Percentiles rank a stretch among this genome's conserved stretches.
Conservation (phyloP, 2,888 invertebrate genomes). For the Gisinianus flammeolus region DNA sequence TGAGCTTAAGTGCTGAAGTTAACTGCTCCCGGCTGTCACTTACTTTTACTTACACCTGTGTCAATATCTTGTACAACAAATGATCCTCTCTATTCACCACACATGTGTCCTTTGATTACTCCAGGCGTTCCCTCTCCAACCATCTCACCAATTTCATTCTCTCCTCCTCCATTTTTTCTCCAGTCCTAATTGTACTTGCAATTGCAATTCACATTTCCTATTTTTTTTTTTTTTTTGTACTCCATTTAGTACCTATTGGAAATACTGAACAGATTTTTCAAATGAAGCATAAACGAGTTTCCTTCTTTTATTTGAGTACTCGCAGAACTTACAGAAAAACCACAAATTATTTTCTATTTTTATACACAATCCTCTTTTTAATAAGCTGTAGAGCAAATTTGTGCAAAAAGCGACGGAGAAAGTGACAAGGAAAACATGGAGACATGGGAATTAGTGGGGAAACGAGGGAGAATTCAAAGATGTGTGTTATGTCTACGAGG, state of each 20-base stretch:
- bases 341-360: too few relatives aligned
- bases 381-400: constrained; percentile 19
- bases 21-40: constrained; percentile 27
- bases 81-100: constrained; percentile 20
- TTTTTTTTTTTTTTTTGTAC: background rate
- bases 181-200: background rate
- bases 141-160: constrained; percentile 8
- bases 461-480: background rate
- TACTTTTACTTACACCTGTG: constrained; percentile 37
- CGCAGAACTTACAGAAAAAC: too few relatives aligned
- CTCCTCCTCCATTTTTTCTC: background rate
- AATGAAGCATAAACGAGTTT: too few relatives aligned
- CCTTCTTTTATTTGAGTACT: too few relatives aligned
- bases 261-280: too few relatives aligned
- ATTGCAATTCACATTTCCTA: too few relatives aligned
- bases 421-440: constrained; percentile 37
- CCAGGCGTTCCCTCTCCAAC: too few relatives aligned
- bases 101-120: too few relatives aligned
- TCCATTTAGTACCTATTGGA: background rate
- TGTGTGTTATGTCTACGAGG: too few relatives aligned
- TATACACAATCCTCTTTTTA: too few relatives aligned
- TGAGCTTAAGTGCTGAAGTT: constrained; percentile 19
- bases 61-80: constrained; percentile 28
- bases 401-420: constrained; percentile 35
- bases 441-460: background rate